Percentiles rank a stretch among this genome's conserved stretches.
Conservation (phyloP, 2,888 invertebrate genomes). For the Conomelus anceps region DNA sequence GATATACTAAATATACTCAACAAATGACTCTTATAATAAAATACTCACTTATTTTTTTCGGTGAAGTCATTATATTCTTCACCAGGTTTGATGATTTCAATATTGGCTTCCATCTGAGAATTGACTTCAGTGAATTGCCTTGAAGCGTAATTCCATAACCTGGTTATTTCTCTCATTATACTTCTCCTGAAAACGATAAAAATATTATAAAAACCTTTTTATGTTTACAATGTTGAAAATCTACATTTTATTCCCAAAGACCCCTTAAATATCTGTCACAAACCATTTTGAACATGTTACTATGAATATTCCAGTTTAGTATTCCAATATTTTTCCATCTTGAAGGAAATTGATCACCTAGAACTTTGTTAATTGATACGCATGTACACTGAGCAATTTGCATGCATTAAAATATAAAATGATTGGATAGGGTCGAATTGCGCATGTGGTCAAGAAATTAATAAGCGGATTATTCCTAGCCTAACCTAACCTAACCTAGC, state of each 20-base stretch:
- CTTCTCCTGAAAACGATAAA: slow-evolving; percentile 61
- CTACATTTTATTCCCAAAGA: too few species aligned
- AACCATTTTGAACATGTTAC: too few species aligned
- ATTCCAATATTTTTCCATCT: neutral
- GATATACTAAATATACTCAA: neutral
- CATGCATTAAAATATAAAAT: too few species aligned
- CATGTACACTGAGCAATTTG: too few species aligned
- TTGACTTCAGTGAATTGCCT: slow-evolving; percentile 76
- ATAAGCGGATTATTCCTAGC: too few species aligned
- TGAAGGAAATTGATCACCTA: neutral
- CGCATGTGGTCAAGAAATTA: too few species aligned
- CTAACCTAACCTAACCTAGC: too few species aligned
- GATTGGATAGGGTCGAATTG: too few species aligned
- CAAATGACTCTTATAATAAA: neutral
- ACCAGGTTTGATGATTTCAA: slow-evolving; percentile 70
- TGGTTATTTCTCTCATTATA: slow-evolving; percentile 71
- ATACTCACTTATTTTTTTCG: slow-evolving; percentile 73
- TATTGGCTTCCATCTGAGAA: slow-evolving; percentile 63
- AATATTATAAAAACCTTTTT: too few species aligned
- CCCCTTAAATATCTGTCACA: too few species aligned
- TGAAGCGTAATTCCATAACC: slow-evolving; percentile 69
- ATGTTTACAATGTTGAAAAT: too few species aligned
- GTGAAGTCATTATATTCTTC: slow-evolving; percentile 87
- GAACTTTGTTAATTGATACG: too few species aligned
- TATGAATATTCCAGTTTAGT: neutral